Evolutionary conservation across 2,888 invertebrate species (phyloP), one percentile per base, ranked within the genome.

Genomic region (Diplolepis rosae): DNA sequence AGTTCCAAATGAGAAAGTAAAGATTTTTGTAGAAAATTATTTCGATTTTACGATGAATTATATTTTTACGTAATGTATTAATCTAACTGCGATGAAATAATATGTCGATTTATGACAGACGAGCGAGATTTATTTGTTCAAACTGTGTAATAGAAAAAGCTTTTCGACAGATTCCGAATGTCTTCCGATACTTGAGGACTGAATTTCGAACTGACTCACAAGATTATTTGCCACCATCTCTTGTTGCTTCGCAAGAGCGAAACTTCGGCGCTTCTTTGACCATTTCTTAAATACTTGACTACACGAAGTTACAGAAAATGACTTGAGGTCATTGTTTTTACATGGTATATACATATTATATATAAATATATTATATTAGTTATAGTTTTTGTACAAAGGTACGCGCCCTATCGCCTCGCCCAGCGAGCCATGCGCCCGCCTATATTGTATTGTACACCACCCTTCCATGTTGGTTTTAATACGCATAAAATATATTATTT

Each of bases 361-460:
- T 79, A 82, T 82, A 83, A 79, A 82, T 78, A 80, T 71, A 79
- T 76, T 81, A 82, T 82, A 79, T 83, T 86, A 86, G 82, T 83
- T 83, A 84, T 86, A 85, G 83, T 83, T 87, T 87, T 87, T 87
- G 85, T 87, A 87, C 85, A 86, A 86, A 87, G 81, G 79, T 84
- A 82, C 79, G 82, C 80, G 80, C 80, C 78, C 75, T 80, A 74
- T 70, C 75, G 77, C 78, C 81, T 80, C 80, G 82, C 77, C 78
- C 77, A 81, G 79, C 80, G 80, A 81, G 80, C 75, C 71, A 69
- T 82, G 80, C 81, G 81, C 77, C 82, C 82, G 83, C 83, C 81
- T 83, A 82, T 79, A 78, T 72, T 83, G 80, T 82, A 83, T 81
- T 82, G 80, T 84, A 81, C 77, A 78, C 79, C 77, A 76, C 74